Percentiles rank a stretch among this genome's conserved stretches.
These are phyloP conservation scores for Myopa testacea DNA, from an alignment of 2,888 invertebrate genomes.

Conservation along the genomic window DNA sequence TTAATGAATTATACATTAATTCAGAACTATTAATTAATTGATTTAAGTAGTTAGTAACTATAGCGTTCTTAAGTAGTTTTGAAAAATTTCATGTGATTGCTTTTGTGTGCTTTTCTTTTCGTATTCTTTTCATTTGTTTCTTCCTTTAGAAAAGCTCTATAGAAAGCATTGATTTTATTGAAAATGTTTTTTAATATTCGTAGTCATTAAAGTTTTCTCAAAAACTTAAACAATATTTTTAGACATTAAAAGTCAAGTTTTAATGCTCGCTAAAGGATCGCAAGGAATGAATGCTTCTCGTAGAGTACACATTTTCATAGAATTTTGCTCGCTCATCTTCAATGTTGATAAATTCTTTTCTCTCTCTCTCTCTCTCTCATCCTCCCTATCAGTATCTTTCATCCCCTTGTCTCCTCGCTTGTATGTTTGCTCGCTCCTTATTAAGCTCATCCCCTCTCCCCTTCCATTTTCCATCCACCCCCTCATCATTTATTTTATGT, in stretches of 20 bases:
- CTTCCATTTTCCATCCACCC: background rate
- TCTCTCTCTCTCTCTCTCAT: constrained; percentile 16
- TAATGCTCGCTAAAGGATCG: too few relatives aligned
- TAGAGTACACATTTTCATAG: background rate
- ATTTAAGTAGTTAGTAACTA: background rate
- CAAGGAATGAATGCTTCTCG: background rate
- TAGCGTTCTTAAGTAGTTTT: too few relatives aligned
- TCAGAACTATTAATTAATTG: background rate
- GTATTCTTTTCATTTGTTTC: too few relatives aligned
- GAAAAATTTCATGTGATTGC: too few relatives aligned
- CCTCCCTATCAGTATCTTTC: constrained; percentile 39
- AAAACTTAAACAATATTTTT: too few relatives aligned
- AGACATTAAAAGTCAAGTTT: too few relatives aligned
- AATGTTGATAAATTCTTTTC: background rate
- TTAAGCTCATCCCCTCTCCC: constrained; percentile 3
- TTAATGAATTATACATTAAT: background rate
- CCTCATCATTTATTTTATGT: constrained; percentile 42
- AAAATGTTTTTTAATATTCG: too few relatives aligned
- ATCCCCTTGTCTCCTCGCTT: background rate
- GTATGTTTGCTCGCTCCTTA: background rate
- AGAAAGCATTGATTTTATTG: too few relatives aligned
- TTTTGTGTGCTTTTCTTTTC: too few relatives aligned
- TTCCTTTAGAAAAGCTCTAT: too few relatives aligned
- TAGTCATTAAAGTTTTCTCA: too few relatives aligned
- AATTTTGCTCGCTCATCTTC: constrained; percentile 23